phyloP scores from a whole-genome alignment of 2,888 invertebrate genomes.

The Himalopsyche japonica region DNA sequence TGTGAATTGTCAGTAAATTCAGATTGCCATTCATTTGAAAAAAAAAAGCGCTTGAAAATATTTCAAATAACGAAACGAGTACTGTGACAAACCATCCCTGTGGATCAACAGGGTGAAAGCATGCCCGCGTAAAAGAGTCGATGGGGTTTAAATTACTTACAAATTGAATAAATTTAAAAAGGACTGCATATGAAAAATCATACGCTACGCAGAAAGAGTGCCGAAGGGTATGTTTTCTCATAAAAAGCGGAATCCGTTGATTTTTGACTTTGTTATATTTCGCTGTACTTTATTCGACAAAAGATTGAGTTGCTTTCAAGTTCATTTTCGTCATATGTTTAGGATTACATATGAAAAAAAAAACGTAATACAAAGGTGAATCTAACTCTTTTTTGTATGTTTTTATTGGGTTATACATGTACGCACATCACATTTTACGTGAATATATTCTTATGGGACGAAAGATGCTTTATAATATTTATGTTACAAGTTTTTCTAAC shows the following conservation, averaged over 20 bases:
- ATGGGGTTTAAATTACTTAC: constrained; percentile 27
- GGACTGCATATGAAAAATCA: constrained; percentile 6
- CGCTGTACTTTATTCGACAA: neutral
- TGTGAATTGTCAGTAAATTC: no score
- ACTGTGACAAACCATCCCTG: neutral
- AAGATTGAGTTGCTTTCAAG: neutral
- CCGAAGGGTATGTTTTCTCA: neutral
- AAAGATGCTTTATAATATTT: no score
- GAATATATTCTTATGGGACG: no score
- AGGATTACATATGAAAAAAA: neutral
- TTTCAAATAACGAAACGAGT: neutral
- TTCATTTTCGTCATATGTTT: neutral
- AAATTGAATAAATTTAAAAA: constrained; percentile 38
- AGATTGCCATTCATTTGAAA: no score
- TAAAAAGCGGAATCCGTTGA: neutral
- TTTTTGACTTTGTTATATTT: neutral
- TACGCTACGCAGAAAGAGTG: neutral
- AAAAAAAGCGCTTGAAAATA: neutral
- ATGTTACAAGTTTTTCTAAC: no score
- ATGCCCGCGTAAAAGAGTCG: constrained; percentile 1
- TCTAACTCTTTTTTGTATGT: neutral
- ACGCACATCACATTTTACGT: no score
- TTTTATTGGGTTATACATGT: neutral
- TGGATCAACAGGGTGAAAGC: neutral
- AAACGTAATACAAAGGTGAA: neutral